Evolutionary conservation across 2,797 vertebrate species (phyloP), one percentile per base, ranked within the genome.

Genomic region (Sebastes vulpes): DNA sequence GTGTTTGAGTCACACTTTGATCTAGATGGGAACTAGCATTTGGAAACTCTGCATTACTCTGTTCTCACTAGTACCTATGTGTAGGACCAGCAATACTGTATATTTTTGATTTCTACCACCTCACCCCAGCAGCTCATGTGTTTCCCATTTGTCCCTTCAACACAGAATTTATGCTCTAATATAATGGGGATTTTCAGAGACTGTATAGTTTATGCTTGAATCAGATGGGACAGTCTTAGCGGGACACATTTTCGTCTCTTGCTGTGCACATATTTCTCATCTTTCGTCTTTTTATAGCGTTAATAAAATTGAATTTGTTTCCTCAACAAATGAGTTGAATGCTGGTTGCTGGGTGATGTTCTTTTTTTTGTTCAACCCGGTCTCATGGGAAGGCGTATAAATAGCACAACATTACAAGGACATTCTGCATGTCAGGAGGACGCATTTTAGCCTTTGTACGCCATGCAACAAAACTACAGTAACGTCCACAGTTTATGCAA

Each of bases 61-160:
- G 3, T 77, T 57, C 61, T 79, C 46, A 26, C 10, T 52, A 57
- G 28, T n/a, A 12, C 54, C 5, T 26, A 14, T 23, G n/a, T 60
- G 11, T 56, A 6, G 42, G 71, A 64, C 23, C 35, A 18, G 35
- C 16, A 56, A 53, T 56, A 18, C 8, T 77, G 11, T 10, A 23
- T 2, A 74, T 64, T 52, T 63, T 69, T 23, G 46, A 58, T 23
- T 54, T 61, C n/a, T 53, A 53, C 67, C 59, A 76, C 61, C 53
- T 82, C 66, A 25, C 56, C 29, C 31, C 16, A 72, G 57, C 61
- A 78, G 32, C 70, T 86, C 81, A 74, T 38, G 72, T 84, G 82
- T 69, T 87, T 89, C 65, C 38, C 26, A 85, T 90, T 84, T 79
- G 38, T 80, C 61, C 31, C 6, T 63, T 78, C 50, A 56, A 68